Evolutionary conservation across 2,113 vertebrate species (phyloP).

Genomic region (Phoxinus phoxinus): DNA sequence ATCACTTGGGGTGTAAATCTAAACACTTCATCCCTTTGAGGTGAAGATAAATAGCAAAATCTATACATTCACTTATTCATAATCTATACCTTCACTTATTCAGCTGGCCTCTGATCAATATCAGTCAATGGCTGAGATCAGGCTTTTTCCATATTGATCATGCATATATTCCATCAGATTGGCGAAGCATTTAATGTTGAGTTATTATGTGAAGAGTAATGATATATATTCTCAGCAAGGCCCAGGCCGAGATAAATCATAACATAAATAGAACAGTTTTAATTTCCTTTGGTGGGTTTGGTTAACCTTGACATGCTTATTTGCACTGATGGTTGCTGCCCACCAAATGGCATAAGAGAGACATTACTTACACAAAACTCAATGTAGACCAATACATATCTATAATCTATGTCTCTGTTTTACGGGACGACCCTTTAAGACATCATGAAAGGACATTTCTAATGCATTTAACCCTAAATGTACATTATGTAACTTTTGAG

Average conservation of each 20-base stretch:
- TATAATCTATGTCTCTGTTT: not conserved
- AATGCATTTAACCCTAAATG: not conserved
- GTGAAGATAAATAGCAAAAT: constrained; percentile 46
- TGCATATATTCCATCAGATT: constrained; percentile 45
- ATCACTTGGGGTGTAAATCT: not conserved
- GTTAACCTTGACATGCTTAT: constrained; percentile 14
- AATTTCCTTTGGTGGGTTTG: constrained; percentile 30
- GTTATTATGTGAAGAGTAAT: constrained; percentile 21
- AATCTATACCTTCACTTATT: constrained; percentile 26
- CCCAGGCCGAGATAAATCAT: constrained; percentile 47
- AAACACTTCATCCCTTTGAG: constrained; percentile 28
- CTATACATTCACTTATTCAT: constrained; percentile 42
- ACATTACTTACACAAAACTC: constrained; percentile 7
- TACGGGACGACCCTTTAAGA: not conserved
- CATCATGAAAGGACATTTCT: not conserved
- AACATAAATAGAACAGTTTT: constrained; percentile 44
- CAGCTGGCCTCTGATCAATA: constrained; percentile 50
- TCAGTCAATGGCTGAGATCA: constrained; percentile 56
- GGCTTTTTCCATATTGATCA: constrained; percentile 50
- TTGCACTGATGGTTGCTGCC: constrained; percentile 2
- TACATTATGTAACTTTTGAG: no score
- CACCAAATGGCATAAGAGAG: not conserved
- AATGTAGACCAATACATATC: not conserved
- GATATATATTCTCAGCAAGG: constrained; percentile 39
- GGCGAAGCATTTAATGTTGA: constrained; percentile 20